phyloP scores from a whole-genome alignment of 2,888 invertebrate species.

The Tenodera sinensis region DNA sequence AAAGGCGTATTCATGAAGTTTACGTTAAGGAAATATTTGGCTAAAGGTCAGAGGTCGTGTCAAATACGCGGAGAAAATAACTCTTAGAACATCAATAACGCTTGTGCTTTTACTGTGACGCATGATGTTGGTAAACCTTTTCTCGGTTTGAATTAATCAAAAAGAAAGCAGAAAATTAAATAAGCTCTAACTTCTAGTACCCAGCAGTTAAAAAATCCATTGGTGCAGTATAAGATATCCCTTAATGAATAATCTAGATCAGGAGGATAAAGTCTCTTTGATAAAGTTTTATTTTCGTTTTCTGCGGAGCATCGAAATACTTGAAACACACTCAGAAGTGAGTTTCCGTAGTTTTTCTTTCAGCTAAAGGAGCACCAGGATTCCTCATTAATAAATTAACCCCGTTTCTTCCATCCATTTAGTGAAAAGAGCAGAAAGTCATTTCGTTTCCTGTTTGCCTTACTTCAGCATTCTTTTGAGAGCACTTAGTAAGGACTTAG shows the following conservation, averaged over 20 bases:
- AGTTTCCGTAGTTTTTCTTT: neutral
- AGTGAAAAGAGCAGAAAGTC: neutral
- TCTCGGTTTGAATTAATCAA: no score
- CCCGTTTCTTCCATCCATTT: neutral
- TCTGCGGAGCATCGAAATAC: neutral
- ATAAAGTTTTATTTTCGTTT: neutral
- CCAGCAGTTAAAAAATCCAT: neutral
- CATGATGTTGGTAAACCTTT: no score
- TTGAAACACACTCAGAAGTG: neutral
- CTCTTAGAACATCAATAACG: no score
- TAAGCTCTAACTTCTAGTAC: no score
- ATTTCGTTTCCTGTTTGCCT: neutral
- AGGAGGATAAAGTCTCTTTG: neutral
- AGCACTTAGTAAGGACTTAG: neutral
- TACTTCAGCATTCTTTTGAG: neutral
- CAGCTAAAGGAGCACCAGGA: neutral
- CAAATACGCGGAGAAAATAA: no score
- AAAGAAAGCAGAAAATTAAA: no score
- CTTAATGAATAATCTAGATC: neutral
- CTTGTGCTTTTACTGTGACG: no score
- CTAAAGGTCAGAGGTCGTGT: no score
- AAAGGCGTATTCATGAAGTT: no score
- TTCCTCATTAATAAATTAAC: neutral
- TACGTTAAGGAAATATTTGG: no score
- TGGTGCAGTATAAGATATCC: neutral